Conservation (phyloP, 1,140 invertebrate genomes). For the Mercenaria mercenaria region DNA sequence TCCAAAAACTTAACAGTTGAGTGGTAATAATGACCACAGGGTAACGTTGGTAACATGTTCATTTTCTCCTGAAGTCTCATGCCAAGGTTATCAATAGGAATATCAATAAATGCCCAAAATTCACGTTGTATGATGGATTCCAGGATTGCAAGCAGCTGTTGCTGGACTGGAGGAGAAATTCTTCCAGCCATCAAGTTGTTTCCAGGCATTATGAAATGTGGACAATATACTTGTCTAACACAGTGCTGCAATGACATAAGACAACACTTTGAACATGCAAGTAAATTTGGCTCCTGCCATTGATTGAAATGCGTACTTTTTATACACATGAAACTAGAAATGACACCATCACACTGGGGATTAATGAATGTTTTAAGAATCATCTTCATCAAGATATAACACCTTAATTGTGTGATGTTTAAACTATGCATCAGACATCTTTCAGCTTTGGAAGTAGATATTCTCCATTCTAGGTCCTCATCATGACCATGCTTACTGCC, state of each 20-base stretch:
- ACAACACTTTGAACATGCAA: not conserved
- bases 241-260: not conserved
- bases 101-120: no score
- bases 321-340: constrained; percentile 4
- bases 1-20: no score
- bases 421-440: not conserved
- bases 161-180: not conserved
- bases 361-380: not conserved
- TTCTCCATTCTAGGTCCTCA: not conserved
- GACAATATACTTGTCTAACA: not conserved
- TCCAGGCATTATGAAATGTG: not conserved
- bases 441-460: not conserved
- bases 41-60: no score
- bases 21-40: no score
- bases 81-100: no score
- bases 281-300: not conserved
- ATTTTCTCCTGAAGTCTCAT: no score
- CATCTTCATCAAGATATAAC: not conserved
- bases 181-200: not conserved
- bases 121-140: no score
- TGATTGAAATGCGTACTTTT: not conserved
- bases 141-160: no score
- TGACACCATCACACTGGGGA: not conserved
- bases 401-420: not conserved
- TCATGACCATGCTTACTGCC: not conserved